These are phyloP conservation scores for Tretioscincus oriximinensis DNA, from an alignment of 2,113 vertebrate species.

Conservation along the genomic window DNA sequence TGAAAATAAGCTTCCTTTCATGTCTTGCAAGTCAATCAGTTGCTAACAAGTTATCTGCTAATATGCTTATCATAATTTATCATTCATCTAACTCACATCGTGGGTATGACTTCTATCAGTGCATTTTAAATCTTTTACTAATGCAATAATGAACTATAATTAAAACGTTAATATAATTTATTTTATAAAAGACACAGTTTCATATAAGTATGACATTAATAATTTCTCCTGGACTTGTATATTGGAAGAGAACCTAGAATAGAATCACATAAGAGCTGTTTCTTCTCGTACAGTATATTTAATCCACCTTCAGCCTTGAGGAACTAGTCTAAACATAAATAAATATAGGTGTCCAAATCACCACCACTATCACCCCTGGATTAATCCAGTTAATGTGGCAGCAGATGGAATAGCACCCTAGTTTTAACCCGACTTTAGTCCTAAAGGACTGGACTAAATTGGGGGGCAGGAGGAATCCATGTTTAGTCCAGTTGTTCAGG, in stretches of 20 bases:
- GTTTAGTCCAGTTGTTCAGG: no score
- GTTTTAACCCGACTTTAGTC: no score
- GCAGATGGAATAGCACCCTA: no score
- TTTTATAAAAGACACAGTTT: not conserved
- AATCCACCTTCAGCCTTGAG: no score
- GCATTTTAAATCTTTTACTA: constrained; percentile 5
- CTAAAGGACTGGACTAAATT: no score
- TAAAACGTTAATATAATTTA: not conserved
- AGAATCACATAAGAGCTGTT: no score
- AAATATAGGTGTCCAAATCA: no score
- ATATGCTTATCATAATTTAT: not conserved
- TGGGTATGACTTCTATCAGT: not conserved
- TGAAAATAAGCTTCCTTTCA: not conserved
- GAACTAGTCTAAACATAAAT: no score
- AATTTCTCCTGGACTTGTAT: not conserved
- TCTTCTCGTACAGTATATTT: no score
- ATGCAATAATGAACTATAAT: not conserved
- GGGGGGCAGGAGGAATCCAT: no score
- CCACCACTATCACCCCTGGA: no score
- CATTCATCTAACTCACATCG: not conserved
- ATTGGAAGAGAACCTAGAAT: not conserved
- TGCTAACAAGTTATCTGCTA: not conserved
- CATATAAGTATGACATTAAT: not conserved
- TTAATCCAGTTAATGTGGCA: no score
- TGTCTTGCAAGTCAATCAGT: not conserved